A percentile compares a stretch with the other conserved stretches of the same genome.
These are phyloP conservation scores for Bombus pyrosoma DNA, from an alignment of 1,140 invertebrate species.

Conservation along the genomic window DNA sequence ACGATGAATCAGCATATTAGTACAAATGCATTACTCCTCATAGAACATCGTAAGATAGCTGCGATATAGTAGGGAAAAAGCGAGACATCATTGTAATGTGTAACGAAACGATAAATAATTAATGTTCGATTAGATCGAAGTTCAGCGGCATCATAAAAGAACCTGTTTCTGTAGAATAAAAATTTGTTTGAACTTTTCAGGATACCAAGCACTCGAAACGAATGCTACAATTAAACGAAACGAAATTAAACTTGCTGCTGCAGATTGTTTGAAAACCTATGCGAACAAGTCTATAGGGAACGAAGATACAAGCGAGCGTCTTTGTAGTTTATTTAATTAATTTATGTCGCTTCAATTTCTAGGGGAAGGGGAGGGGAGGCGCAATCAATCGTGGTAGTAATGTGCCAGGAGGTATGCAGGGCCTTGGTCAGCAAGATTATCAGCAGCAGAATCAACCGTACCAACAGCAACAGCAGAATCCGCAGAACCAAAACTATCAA, in stretches of 20 bases:
- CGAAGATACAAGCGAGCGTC: background rate
- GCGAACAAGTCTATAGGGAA: background rate
- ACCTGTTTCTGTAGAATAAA: background rate
- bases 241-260: background rate
- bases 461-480: conserved; percentile 75
- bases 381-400: conserved; percentile 85
- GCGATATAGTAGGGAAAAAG: conserved; percentile 7
- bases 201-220: background rate
- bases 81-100: background rate
- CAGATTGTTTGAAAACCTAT: background rate
- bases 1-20: background rate
- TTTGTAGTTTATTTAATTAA: conserved; percentile 8
- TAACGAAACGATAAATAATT: background rate
- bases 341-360: conserved; percentile 64
- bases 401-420: conserved; percentile 77
- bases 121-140: background rate
- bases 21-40: background rate
- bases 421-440: conserved; percentile 76
- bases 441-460: conserved; percentile 73
- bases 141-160: background rate
- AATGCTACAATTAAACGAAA: background rate
- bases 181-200: conserved; percentile 11
- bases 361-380: conserved; percentile 84
- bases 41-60: background rate
- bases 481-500: conserved; percentile 71